These are phyloP conservation scores for Dioctria linearis DNA, from an alignment of 2,888 invertebrate species.

Conservation along the genomic window DNA sequence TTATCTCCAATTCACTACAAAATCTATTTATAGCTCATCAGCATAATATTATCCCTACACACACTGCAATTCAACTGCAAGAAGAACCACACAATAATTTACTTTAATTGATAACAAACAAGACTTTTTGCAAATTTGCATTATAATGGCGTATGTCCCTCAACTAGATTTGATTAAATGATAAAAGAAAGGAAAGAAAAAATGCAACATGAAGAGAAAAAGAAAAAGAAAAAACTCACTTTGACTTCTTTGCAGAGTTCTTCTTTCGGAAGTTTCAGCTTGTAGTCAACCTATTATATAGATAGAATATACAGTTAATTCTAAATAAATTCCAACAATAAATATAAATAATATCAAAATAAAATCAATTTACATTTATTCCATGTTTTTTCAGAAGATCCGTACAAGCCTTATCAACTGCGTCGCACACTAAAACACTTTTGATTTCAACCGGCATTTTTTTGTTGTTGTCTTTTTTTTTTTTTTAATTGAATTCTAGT, in stretches of 20 bases:
- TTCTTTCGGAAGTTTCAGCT: slow-evolving; percentile 83
- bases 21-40: not conserved
- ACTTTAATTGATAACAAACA: no score
- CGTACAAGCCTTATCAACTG: slow-evolving; percentile 89
- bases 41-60: slow-evolving; percentile 24
- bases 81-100: no score
- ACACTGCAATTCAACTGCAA: not conserved
- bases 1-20: no score
- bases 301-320: not conserved
- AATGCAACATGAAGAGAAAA: no score
- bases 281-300: slow-evolving; percentile 73
- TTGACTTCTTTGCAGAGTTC: slow-evolving; percentile 87
- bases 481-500: not conserved
- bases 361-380: slow-evolving; percentile 77
- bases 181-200: no score
- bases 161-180: no score
- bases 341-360: not conserved
- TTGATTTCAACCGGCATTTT: slow-evolving; percentile 77
- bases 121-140: not conserved
- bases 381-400: slow-evolving; percentile 83
- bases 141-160: not conserved
- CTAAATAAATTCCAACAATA: not conserved
- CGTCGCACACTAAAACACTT: slow-evolving; percentile 93
- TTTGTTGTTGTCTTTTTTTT: slow-evolving; percentile 50
- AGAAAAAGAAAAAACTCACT: slow-evolving; percentile 74